Evolutionary conservation across 92 coral and sea anemone genomes (phyloP).

Genomic region (Porites rus): DNA sequence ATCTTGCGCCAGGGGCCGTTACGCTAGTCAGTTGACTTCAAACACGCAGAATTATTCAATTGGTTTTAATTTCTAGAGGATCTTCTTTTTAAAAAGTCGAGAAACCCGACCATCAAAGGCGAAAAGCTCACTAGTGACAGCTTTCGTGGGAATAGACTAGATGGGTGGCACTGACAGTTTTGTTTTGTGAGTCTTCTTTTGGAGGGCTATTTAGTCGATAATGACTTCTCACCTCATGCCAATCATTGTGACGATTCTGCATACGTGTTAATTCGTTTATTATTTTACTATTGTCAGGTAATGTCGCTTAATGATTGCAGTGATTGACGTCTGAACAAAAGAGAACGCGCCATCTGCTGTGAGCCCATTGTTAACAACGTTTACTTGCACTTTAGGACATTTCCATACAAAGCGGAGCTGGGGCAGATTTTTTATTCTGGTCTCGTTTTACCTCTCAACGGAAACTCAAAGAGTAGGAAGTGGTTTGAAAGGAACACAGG

Average conservation of each 20-base stretch:
- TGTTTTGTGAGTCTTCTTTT: constrained; percentile 79
- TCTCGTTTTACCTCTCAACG: constrained; percentile 93
- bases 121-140: constrained; percentile 58
- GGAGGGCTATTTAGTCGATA: constrained; percentile 88
- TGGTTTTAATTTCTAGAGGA: background rate
- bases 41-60: constrained; percentile 11
- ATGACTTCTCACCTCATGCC: constrained; percentile 94
- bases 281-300: constrained; percentile 95
- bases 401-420: constrained; percentile 87
- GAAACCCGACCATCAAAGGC: constrained; percentile 10
- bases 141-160: constrained; percentile 74
- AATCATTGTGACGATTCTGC: constrained; percentile 85
- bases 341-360: constrained; percentile 98
- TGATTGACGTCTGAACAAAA: constrained; percentile 92
- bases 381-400: constrained; percentile 94
- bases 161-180: constrained; percentile 74
- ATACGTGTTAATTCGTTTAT: constrained; percentile 96
- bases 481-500: constrained; percentile 71
- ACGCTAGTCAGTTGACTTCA: background rate
- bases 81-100: background rate
- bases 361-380: constrained; percentile 76
- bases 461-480: constrained; percentile 85
- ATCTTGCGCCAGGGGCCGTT: background rate
- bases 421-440: constrained; percentile 82
- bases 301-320: constrained; percentile 95